Evolutionary conservation across 2,113 vertebrate species (phyloP).

Genomic region (Bubo blakistoni): DNA sequence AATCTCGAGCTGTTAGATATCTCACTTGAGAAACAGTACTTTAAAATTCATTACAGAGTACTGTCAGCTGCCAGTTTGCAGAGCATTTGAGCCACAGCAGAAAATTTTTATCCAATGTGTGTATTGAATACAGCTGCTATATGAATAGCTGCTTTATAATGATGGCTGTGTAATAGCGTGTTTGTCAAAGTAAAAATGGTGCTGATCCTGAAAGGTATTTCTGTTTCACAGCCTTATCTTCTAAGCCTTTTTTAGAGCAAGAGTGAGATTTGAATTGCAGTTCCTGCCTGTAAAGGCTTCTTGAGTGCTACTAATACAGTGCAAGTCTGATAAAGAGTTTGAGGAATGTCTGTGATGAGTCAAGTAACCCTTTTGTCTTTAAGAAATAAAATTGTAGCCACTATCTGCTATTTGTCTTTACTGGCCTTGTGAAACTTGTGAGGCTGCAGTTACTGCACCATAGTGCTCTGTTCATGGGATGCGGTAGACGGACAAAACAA

Average conservation of each 20-base stretch:
- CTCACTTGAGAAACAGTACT: slow-evolving; percentile 28
- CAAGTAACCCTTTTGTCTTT: slow-evolving; percentile 53
- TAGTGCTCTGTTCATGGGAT: background rate
- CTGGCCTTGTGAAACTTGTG: slow-evolving; percentile 35
- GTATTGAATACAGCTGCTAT: slow-evolving; percentile 33
- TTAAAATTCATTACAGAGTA: background rate
- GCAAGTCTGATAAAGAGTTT: slow-evolving; percentile 46
- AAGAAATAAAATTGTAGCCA: slow-evolving; percentile 58
- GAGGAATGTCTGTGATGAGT: slow-evolving; percentile 59
- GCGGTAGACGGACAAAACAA: slow-evolving; percentile 27
- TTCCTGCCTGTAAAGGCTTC: slow-evolving; percentile 58
- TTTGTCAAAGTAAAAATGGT: slow-evolving; percentile 36
- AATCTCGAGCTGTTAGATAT: slow-evolving; percentile 5
- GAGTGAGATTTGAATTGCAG: slow-evolving; percentile 52
- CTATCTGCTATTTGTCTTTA: slow-evolving; percentile 58
- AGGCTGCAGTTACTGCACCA: background rate
- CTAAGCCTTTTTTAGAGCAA: slow-evolving; percentile 38
- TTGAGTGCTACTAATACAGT: slow-evolving; percentile 35
- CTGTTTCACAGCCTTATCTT: slow-evolving; percentile 50
- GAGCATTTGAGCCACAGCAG: slow-evolving; percentile 16
- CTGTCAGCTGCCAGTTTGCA: slow-evolving; percentile 35
- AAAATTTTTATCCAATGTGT: background rate
- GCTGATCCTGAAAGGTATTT: slow-evolving; percentile 40
- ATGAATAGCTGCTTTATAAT: slow-evolving; percentile 20
- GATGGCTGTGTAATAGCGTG: slow-evolving; percentile 7